A percentile compares a stretch with the other conserved stretches of the same genome.
phyloP scores from a whole-genome alignment of 2,888 invertebrate species.

The Eupithecia abbreviata region DNA sequence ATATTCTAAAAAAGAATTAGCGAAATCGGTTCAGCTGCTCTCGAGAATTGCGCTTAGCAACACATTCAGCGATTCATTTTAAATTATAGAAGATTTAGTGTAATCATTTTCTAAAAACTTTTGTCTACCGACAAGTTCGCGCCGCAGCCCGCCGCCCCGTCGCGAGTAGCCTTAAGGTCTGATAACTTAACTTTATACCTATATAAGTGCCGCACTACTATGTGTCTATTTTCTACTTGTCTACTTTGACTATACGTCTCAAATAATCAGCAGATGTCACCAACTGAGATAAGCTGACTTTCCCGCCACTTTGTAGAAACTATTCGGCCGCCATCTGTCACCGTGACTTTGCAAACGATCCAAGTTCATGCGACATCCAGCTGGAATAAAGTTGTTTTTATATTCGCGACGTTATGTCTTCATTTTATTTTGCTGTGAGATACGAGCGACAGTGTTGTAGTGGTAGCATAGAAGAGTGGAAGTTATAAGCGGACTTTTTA shows the following conservation, averaged over 20 bases:
- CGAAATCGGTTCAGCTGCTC: no score
- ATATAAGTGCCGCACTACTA: not conserved
- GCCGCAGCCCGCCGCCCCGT: no score
- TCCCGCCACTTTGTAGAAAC: constrained; percentile 62
- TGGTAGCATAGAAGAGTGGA: not conserved
- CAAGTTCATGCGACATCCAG: constrained; percentile 57
- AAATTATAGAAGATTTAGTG: no score
- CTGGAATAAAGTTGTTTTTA: constrained; percentile 18
- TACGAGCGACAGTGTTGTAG: not conserved
- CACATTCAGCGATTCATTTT: no score
- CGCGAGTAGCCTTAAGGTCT: not conserved
- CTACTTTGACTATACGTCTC: not conserved
- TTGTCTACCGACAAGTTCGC: no score
- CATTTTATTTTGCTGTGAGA: not conserved
- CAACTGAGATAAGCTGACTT: constrained; percentile 57
- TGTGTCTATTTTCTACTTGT: not conserved
- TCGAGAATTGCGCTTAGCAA: no score
- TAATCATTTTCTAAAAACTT: no score
- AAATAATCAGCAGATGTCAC: constrained; percentile 31
- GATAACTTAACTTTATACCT: not conserved
- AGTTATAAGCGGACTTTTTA: no score
- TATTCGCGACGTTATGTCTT: constrained; percentile 2
- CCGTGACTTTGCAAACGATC: constrained; percentile 61
- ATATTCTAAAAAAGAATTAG: no score
- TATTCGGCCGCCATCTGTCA: constrained; percentile 66